phyloP scores from a whole-genome alignment of 2,888 invertebrate genomes.

The Scaptomyza parva region DNA sequence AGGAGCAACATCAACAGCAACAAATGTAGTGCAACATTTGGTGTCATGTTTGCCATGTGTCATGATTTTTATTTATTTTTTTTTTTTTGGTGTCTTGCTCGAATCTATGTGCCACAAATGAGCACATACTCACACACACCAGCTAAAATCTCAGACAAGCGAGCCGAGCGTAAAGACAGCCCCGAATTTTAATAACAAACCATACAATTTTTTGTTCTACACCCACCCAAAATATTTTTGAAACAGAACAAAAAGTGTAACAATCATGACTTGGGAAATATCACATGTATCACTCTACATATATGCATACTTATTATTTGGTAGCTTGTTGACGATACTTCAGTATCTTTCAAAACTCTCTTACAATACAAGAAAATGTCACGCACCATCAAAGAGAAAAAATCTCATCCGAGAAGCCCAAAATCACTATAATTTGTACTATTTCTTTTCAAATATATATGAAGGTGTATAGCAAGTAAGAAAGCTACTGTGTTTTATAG shows the following conservation, averaged over 20 bases:
- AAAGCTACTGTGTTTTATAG: too few relatives aligned
- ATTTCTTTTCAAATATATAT: too few relatives aligned
- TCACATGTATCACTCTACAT: conserved; percentile 8
- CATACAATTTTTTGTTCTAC: conserved; percentile 43
- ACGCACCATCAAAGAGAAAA: conserved; percentile 37
- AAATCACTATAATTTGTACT: conserved; percentile 24
- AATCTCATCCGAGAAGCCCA: conserved; percentile 5
- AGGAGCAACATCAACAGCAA: conserved; percentile 29
- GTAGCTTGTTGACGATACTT: conserved; percentile 1
- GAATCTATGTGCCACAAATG: conserved; percentile 29
- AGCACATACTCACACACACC: conserved; percentile 7
- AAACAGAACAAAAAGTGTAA: conserved; percentile 78
- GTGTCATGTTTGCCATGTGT: conserved; percentile 54
- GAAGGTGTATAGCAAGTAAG: too few relatives aligned
- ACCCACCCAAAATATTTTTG: conserved; percentile 73
- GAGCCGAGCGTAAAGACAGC: conserved; percentile 54
- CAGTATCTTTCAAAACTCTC: background rate
- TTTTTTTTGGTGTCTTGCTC: conserved; percentile 56
- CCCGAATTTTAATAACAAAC: conserved; percentile 65
- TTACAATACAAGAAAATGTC: conserved; percentile 16
- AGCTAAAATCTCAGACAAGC: conserved; percentile 24
- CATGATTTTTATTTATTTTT: conserved; percentile 55
- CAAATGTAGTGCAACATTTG: conserved; percentile 73
- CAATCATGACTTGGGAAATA: conserved; percentile 62
- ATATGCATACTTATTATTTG: too few relatives aligned